A percentile compares a stretch with the other conserved stretches of the same genome.
These are phyloP conservation scores for Brachionichthys hirsutus DNA, from an alignment of 2,113 vertebrate genomes.

Conservation along the genomic window DNA sequence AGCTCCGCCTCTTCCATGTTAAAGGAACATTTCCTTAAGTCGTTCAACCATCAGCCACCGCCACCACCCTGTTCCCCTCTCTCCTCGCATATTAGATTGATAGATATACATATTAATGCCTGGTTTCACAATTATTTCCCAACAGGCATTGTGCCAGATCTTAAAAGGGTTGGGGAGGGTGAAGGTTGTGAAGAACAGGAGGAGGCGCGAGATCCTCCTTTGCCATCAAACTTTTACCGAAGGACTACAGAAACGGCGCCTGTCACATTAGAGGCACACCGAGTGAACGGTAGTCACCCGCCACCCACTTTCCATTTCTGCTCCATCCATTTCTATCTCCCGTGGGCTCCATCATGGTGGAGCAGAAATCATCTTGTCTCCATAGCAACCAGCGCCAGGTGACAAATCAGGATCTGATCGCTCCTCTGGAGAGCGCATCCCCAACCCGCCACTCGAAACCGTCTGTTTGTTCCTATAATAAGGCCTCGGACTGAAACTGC, in stretches of 20 bases:
- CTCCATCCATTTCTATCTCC: slow-evolving; percentile 46
- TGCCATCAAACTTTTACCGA: slow-evolving; percentile 44
- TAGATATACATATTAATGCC: slow-evolving; percentile 19
- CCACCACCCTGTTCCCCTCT: slow-evolving; percentile 15
- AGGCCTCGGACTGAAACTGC: slow-evolving; percentile 23
- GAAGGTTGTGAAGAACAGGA: slow-evolving; percentile 30
- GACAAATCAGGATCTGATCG: slow-evolving; percentile 46
- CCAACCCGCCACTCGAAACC: slow-evolving; percentile 30
- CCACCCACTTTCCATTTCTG: slow-evolving; percentile 37
- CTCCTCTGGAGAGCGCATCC: slow-evolving; percentile 26
- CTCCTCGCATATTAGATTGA: slow-evolving; percentile 34
- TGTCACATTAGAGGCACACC: slow-evolving; percentile 49
- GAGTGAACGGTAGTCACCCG: slow-evolving; percentile 46
- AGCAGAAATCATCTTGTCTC: slow-evolving; percentile 47
- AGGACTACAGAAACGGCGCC: slow-evolving; percentile 38
- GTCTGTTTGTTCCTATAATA: slow-evolving; percentile 41
- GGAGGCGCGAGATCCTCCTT: slow-evolving; percentile 32
- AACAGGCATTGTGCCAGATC: slow-evolving; percentile 22
- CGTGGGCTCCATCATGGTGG: slow-evolving; percentile 38
- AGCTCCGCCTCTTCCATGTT: slow-evolving; percentile 19
- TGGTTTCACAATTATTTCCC: slow-evolving; percentile 42
- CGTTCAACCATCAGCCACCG: slow-evolving; percentile 33
- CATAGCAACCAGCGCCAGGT: slow-evolving; percentile 55
- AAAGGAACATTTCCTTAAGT: slow-evolving; percentile 32
- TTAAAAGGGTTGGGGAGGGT: slow-evolving; percentile 15